Conservation (phyloP, 2,888 invertebrate genomes). For the Pyrrhia umbra region DNA sequence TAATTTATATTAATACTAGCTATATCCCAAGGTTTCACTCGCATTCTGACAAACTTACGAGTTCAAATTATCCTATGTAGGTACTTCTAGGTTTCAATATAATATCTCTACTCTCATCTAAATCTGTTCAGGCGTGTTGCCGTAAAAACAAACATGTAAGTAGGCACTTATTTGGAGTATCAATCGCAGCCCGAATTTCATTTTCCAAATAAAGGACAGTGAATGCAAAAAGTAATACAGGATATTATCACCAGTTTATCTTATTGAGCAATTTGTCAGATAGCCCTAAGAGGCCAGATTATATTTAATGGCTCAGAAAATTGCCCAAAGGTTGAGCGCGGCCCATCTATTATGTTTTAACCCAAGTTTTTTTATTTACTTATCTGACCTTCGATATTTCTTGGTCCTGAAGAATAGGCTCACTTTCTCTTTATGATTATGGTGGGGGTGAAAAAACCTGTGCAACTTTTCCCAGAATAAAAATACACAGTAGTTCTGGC, state of each 20-base stretch:
- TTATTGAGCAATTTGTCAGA: constrained; percentile 55
- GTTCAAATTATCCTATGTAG: too few species aligned
- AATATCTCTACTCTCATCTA: too few species aligned
- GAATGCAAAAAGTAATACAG: constrained; percentile 45
- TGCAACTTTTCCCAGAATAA: background rate
- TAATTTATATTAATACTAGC: too few species aligned
- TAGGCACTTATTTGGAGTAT: background rate
- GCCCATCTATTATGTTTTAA: constrained; percentile 46
- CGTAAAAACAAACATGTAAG: too few species aligned
- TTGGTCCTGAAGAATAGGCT: background rate
- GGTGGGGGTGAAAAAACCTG: background rate
- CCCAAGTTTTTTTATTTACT: constrained; percentile 29
- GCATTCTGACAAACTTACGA: too few species aligned
- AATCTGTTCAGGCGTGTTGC: too few species aligned
- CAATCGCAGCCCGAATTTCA: background rate
- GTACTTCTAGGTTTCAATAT: too few species aligned
- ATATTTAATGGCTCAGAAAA: constrained; percentile 61
- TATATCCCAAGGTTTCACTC: too few species aligned
- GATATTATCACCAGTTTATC: constrained; percentile 54
- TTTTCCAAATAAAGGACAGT: constrained; percentile 19
- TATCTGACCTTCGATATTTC: background rate
- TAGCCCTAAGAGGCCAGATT: constrained; percentile 47
- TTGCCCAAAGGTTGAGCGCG: constrained; percentile 39
- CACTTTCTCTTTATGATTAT: constrained; percentile 1
- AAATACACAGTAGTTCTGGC: background rate